Evolutionary conservation across 2,113 vertebrate genomes (phyloP).

Genomic region (Phylloscopus whistleri): DNA sequence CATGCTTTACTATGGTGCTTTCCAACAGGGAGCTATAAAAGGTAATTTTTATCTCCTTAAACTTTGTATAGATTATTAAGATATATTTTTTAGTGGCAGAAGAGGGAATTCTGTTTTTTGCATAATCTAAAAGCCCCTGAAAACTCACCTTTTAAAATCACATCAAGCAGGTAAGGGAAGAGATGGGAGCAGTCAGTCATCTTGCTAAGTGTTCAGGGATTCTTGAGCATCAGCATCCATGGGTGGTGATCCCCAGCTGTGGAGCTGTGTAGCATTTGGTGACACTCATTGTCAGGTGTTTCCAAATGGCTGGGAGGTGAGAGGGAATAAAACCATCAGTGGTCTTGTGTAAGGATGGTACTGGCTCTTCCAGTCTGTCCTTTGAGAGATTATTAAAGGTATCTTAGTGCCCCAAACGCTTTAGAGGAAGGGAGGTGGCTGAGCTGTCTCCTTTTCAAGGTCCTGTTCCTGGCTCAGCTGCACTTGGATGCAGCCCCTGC

Average conservation of each 20-base stretch:
- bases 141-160: conserved; percentile 24
- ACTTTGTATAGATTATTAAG: conserved; percentile 63
- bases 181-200: background rate
- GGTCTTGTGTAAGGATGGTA: background rate
- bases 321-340: background rate
- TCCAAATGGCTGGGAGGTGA: background rate
- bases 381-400: background rate
- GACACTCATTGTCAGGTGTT: background rate
- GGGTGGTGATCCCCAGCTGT: background rate
- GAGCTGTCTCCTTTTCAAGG: background rate
- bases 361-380: background rate
- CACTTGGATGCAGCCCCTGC: background rate
- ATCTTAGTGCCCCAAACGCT: background rate
- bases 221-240: background rate
- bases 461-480: background rate
- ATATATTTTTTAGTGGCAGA: conserved; percentile 22
- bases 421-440: background rate
- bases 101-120: conserved; percentile 52
- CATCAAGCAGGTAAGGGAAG: background rate
- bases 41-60: conserved; percentile 59
- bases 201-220: background rate
- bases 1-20: background rate
- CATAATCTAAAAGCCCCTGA: conserved; percentile 40
- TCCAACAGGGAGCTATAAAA: conserved; percentile 56
- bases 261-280: background rate